Percentiles rank a stretch among this genome's conserved stretches.
These are phyloP conservation scores for Bucorvus abyssinicus DNA, from an alignment of 2,797 vertebrate genomes.

Conservation along the genomic window DNA sequence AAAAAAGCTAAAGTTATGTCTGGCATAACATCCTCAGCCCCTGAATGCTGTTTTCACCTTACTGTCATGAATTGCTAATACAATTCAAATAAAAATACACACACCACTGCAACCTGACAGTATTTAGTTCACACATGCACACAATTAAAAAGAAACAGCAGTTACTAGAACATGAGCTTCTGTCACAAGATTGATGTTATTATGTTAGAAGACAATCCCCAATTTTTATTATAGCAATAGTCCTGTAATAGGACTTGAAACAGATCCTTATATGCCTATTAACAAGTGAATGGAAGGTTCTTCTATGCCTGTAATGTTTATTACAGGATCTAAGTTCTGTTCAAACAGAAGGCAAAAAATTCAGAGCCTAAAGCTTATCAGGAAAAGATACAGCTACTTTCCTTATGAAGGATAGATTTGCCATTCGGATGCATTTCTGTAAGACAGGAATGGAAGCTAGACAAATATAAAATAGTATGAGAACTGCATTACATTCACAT, in stretches of 20 bases:
- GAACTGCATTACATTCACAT: conserved; percentile 29
- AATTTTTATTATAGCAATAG: background rate
- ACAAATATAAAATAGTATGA: background rate
- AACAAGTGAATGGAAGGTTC: background rate
- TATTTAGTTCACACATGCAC: background rate
- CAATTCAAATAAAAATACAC: background rate
- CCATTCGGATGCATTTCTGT: conserved; percentile 22
- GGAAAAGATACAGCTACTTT: conserved; percentile 12
- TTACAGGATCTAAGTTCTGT: background rate
- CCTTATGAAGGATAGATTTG: conserved; percentile 21
- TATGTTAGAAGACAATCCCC: background rate
- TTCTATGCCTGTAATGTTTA: background rate
- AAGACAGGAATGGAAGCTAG: background rate
- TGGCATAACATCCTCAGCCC: background rate
- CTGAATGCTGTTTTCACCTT: background rate
- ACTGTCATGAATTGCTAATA: background rate
- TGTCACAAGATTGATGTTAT: background rate
- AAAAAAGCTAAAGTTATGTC: background rate
- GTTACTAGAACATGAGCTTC: background rate
- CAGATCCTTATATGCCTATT: background rate
- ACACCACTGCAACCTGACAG: background rate
- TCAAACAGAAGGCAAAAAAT: conserved; percentile 2
- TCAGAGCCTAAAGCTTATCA: conserved; percentile 10
- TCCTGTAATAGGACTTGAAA: background rate
- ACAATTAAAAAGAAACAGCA: background rate